Conservation (phyloP, 2,888 invertebrate species). For the Steromphala cineraria region DNA sequence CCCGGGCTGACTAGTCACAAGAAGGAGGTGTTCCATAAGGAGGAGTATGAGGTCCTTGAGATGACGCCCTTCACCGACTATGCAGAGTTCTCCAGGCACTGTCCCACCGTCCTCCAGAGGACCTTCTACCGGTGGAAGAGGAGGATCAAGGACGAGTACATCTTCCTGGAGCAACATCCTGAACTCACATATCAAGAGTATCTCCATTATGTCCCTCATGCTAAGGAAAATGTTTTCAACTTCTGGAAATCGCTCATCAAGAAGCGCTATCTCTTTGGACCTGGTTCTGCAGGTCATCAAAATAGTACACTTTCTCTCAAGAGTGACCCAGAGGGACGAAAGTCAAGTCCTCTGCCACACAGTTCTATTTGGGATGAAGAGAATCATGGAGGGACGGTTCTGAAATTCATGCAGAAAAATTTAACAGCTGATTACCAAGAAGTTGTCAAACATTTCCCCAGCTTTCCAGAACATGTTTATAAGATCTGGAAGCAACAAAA, state of each 20-base stretch:
- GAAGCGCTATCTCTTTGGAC: slow-evolving; percentile 39
- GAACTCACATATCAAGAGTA: slow-evolving; percentile 39
- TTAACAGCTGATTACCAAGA: background rate
- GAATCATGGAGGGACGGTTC: background rate
- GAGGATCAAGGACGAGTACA: slow-evolving; percentile 46
- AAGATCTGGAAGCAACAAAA: slow-evolving; percentile 28
- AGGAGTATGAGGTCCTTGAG: slow-evolving; percentile 46
- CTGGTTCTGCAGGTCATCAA: background rate
- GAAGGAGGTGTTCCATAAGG: slow-evolving; percentile 44
- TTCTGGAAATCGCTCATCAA: slow-evolving; percentile 40
- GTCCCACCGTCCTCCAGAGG: slow-evolving; percentile 44
- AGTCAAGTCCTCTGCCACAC: background rate
- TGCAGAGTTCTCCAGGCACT: slow-evolving; percentile 40
- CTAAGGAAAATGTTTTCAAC: slow-evolving; percentile 38
- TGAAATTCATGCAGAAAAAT: slow-evolving; percentile 21
- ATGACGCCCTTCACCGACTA: slow-evolving; percentile 44
- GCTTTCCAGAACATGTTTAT: slow-evolving; percentile 31
- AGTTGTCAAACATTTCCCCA: slow-evolving; percentile 24
- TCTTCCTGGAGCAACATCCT: slow-evolving; percentile 45
- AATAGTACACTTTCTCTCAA: background rate
- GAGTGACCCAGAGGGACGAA: background rate
- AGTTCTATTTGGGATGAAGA: background rate
- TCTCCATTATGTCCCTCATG: slow-evolving; percentile 39
- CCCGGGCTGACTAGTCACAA: slow-evolving; percentile 25
- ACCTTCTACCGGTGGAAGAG: slow-evolving; percentile 49